Base-by-base conservation (phyloP, 2,888 invertebrate genomes). In the Atethmia centrago region DNA sequence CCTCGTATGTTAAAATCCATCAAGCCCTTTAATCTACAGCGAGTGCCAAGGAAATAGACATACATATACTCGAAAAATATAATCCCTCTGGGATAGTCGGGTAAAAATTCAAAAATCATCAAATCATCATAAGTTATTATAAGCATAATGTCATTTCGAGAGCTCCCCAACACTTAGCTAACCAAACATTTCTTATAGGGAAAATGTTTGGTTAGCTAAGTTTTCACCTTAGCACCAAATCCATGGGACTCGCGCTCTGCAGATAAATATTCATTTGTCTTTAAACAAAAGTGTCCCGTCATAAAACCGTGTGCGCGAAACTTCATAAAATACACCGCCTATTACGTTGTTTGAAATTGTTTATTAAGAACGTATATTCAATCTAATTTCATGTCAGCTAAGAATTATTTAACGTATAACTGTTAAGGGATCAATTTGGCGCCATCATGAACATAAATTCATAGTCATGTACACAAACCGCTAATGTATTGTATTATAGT, bases 371-470 rank as follows among this genome's bases (percentile, higher is more conserved):
- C 61, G 25, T 74, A 64, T 77, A 84, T 72, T 75, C 77, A 81
- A 74, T 76, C 42, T 78, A 71, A 80, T 83, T 77, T 55, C 64
- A 71, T 66, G 79, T 77, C 82, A 75, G 62, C 65, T 63, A 76
- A 76, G 84, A 78, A 75, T 83, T 76, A 79, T 81, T 81, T 79
- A 77, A 84, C 70, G 66, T 79, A 74, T 81, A 80, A 77, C 72
- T 68, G 61, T 84, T 76, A 86, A 82, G 64, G 71, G 81, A 87
- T 88, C 83, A 80, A 84, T 82, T 83, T 61, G 68, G 72, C 80
- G 84, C 71, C 80, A 80, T 80, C 83, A 58, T 79, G 62, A 82
- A 58, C 84, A 85, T 88, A 87, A 87, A 88, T 86, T 80, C 59
- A 63, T 73, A 75, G 87, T 85, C 80, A 84, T 85, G 73, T 77